These are phyloP conservation scores for Enoplolaimus lenunculus DNA, from an alignment of 2,888 invertebrate species.

Conservation along the genomic window DNA sequence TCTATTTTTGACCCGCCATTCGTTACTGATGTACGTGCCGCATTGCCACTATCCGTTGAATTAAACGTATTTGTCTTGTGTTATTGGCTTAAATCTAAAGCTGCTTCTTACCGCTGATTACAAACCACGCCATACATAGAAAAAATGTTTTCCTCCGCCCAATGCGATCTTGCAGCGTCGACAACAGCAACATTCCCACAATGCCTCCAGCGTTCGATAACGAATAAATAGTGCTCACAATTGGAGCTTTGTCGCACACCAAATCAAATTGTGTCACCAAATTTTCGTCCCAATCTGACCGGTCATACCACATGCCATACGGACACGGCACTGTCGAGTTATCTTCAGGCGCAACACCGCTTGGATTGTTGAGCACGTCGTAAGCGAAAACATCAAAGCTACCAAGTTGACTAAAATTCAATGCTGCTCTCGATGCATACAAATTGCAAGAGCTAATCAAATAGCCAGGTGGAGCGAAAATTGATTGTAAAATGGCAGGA, in stretches of 20 bases:
- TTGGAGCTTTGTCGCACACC: constrained; percentile 1
- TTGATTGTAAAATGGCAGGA: not conserved
- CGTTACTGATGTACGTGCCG: too few species aligned
- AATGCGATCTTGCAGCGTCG: constrained; percentile 3
- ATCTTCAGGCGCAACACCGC: not conserved
- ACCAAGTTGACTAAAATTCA: not conserved
- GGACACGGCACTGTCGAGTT: not conserved
- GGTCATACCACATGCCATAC: constrained; percentile 15
- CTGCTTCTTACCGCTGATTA: not conserved
- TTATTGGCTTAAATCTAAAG: too few species aligned
- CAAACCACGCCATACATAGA: not conserved
- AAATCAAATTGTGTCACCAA: constrained; percentile 5
- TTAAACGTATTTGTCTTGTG: too few species aligned
- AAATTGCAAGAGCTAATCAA: not conserved
- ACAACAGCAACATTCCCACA: constrained; percentile 6
- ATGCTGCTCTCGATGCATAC: not conserved
- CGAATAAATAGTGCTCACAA: constrained; percentile 4
- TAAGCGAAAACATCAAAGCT: not conserved
- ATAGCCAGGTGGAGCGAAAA: not conserved
- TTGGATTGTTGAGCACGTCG: not conserved
- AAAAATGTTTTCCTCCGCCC: not conserved
- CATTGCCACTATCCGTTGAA: too few species aligned
- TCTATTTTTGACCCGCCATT: too few species aligned
- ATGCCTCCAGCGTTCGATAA: constrained; percentile 3
- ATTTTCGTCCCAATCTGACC: constrained; percentile 13